phyloP scores from a whole-genome alignment of 1,140 invertebrate species.

The Brachionus manjavacas region DNA sequence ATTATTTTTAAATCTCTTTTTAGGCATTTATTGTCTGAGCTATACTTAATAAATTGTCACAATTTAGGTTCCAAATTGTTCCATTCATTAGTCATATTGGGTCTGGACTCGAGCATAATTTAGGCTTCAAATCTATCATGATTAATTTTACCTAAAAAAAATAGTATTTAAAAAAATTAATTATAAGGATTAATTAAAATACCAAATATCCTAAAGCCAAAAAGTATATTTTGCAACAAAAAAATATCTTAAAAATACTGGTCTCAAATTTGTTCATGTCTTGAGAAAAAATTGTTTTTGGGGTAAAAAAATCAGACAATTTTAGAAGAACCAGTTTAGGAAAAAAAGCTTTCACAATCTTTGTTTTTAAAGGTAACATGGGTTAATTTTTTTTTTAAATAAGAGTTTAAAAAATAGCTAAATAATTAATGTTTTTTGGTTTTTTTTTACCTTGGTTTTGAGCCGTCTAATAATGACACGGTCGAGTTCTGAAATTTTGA shows the following conservation, averaged over 20 bases:
- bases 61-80: not conserved
- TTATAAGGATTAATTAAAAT: not conserved
- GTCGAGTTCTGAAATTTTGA: not conserved
- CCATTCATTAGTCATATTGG: not conserved
- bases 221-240: not conserved
- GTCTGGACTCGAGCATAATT: not conserved
- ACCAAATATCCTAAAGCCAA: not conserved
- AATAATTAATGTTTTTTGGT: not conserved
- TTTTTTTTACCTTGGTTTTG: not conserved
- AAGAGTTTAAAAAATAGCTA: not conserved
- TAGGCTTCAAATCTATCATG: not conserved
- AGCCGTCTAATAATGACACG: not conserved
- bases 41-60: not conserved
- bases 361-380: not conserved
- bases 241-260: too few species aligned
- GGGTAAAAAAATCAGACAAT: not conserved
- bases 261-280: not conserved
- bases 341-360: not conserved
- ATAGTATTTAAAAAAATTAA: not conserved
- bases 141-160: not conserved
- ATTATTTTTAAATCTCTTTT: not conserved
- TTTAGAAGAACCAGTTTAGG: not conserved
- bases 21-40: not conserved
- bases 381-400: not conserved
- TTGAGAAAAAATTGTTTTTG: not conserved